Evolutionary conservation across 2,113 vertebrate genomes (phyloP).

Genomic region (Atrichornis clamosus): DNA sequence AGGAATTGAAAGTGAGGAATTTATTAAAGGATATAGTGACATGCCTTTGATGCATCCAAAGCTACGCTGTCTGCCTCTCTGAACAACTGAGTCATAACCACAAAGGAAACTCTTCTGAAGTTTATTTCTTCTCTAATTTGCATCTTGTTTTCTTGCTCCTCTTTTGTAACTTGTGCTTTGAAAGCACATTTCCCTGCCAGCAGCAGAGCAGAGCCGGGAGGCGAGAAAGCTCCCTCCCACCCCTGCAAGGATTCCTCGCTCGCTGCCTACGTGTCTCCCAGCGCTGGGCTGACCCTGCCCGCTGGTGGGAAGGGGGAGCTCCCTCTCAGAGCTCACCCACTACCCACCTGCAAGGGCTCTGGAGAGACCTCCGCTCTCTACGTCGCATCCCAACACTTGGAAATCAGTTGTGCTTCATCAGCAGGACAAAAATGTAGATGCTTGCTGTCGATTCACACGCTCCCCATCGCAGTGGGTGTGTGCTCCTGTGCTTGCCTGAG

Average conservation of each 20-base stretch:
- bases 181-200: slow-evolving; percentile 52
- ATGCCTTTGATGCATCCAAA: background rate
- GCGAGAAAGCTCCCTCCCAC: slow-evolving; percentile 21
- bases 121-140: slow-evolving; percentile 47
- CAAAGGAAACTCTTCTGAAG: slow-evolving; percentile 32
- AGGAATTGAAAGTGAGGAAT: background rate
- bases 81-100: slow-evolving; percentile 3
- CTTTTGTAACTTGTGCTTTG: slow-evolving; percentile 22
- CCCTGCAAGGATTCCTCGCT: background rate
- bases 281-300: background rate
- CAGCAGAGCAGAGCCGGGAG: background rate
- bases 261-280: background rate
- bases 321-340: background rate
- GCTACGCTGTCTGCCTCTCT: background rate
- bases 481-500: background rate
- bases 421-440: background rate
- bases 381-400: background rate
- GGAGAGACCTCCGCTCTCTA: background rate
- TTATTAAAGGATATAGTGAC: background rate
- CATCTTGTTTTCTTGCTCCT: slow-evolving; percentile 37
- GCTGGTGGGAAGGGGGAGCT: background rate
- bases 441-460: rapidly evolving
- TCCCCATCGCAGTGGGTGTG: rapidly evolving
- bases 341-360: background rate
- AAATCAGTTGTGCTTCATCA: background rate